These are phyloP conservation scores for Plutella xylostella DNA, from an alignment of 2,888 invertebrate genomes.

Conservation along the genomic window DNA sequence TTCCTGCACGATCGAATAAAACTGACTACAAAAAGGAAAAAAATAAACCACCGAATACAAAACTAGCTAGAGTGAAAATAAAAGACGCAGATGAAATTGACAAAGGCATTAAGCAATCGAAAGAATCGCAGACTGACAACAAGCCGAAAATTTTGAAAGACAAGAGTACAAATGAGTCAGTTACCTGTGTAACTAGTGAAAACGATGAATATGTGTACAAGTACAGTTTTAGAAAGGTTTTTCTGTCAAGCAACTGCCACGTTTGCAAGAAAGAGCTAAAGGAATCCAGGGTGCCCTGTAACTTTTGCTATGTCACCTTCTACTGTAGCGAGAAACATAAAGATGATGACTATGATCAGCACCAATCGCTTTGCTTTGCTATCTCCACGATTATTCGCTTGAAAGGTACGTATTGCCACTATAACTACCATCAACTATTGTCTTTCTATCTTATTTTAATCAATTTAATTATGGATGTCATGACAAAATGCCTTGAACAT, in stretches of 20 bases:
- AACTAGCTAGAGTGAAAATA: conserved; percentile 52
- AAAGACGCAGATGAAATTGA: conserved; percentile 47
- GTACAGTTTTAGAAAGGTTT: conserved; percentile 74
- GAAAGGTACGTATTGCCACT: conserved; percentile 66
- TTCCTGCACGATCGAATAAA: conserved; percentile 67
- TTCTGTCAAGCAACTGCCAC: conserved; percentile 70
- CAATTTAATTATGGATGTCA: too few relatives aligned
- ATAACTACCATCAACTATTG: too few relatives aligned
- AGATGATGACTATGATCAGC: conserved; percentile 66
- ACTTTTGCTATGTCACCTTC: conserved; percentile 71
- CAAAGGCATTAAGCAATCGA: conserved; percentile 28
- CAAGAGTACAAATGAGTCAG: conserved; percentile 28
- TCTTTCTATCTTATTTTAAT: too few relatives aligned
- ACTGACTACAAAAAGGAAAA: conserved; percentile 63
- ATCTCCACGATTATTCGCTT: conserved; percentile 68
- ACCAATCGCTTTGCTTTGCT: conserved; percentile 72
- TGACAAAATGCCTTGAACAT: too few relatives aligned
- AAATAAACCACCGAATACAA: conserved; percentile 51
- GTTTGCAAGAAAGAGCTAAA: conserved; percentile 52
- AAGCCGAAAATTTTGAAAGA: conserved; percentile 30
- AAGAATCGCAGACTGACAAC: conserved; percentile 42
- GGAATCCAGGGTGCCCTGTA: conserved; percentile 39
- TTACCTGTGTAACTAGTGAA: conserved; percentile 51
- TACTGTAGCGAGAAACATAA: conserved; percentile 75
- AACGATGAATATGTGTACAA: conserved; percentile 73